Percentiles rank a stretch among this genome's conserved stretches.
These are phyloP conservation scores for Pelodiscus sinensis DNA, from an alignment of 2,113 vertebrate genomes.

Conservation along the genomic window DNA sequence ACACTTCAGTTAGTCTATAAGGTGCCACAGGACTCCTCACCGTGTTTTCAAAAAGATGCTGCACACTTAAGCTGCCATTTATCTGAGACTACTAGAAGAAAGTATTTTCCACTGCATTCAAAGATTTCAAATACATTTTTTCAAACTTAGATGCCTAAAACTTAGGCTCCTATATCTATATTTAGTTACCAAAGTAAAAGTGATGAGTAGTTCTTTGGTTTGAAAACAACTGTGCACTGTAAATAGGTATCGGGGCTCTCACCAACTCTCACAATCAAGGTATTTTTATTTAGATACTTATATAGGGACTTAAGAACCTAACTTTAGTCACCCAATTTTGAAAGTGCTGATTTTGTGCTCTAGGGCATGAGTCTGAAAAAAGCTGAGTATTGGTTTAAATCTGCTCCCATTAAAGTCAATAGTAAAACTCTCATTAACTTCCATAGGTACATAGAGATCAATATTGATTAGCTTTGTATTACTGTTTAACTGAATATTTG, in stretches of 20 bases:
- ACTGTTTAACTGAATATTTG: not conserved
- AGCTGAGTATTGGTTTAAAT: not conserved
- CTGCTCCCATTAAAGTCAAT: not conserved
- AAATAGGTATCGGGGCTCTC: not conserved
- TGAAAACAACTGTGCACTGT: not conserved
- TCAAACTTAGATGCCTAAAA: not conserved
- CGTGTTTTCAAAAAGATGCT: not conserved
- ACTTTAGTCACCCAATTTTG: not conserved
- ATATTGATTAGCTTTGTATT: fast-evolving
- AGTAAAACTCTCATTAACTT: not conserved
- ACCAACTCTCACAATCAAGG: not conserved
- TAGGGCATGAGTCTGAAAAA: not conserved
- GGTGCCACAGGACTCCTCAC: too few relatives aligned
- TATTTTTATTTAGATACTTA: not conserved
- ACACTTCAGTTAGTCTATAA: too few relatives aligned
- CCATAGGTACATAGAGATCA: not conserved
- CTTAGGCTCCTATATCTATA: not conserved
- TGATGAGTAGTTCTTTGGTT: not conserved
- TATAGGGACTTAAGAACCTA: not conserved
- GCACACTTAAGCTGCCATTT: not conserved
- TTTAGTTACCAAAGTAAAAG: not conserved
- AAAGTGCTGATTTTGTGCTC: not conserved
- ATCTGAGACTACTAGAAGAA: not conserved
- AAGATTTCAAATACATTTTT: not conserved
- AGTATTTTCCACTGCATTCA: not conserved